These are phyloP conservation scores for Zophobas atratus DNA, from an alignment of 1,140 invertebrate species.

Conservation along the genomic window DNA sequence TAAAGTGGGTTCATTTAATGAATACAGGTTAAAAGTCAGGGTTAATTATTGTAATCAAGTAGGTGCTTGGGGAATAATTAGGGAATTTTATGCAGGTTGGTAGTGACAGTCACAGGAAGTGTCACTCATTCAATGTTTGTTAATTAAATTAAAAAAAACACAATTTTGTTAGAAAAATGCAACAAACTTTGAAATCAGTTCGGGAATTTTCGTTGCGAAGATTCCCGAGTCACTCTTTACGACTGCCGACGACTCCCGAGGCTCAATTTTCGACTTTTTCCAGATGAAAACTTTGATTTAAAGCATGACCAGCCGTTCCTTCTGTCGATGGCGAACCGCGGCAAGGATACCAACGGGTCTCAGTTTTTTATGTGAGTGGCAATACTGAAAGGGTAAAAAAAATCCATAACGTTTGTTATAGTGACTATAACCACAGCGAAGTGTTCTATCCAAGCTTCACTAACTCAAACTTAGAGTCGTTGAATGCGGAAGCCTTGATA, in stretches of 20 bases:
- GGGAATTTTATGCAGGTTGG: too few relatives aligned
- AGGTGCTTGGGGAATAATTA: background rate
- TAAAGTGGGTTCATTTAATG: background rate
- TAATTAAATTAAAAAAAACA: too few relatives aligned
- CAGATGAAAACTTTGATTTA: conserved; percentile 93
- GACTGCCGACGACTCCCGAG: background rate
- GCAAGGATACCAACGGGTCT: conserved; percentile 97
- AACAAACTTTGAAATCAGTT: too few relatives aligned
- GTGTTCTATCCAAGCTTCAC: too few relatives aligned
- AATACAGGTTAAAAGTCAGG: background rate
- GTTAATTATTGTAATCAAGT: background rate
- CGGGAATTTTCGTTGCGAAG: background rate
- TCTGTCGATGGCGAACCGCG: conserved; percentile 97
- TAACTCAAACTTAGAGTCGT: too few relatives aligned
- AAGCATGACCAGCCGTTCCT: conserved; percentile 91
- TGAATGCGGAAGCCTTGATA: too few relatives aligned
- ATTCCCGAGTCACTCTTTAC: background rate
- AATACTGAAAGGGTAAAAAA: too few relatives aligned
- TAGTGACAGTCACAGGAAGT: too few relatives aligned
- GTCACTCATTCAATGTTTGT: too few relatives aligned
- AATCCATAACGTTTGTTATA: too few relatives aligned
- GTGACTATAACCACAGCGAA: too few relatives aligned
- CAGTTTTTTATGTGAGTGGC: conserved; percentile 96
- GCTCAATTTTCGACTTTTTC: conserved; percentile 64
- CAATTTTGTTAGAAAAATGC: too few relatives aligned